phyloP scores from a whole-genome alignment of 2,797 vertebrate species.

The Falco biarmicus region DNA sequence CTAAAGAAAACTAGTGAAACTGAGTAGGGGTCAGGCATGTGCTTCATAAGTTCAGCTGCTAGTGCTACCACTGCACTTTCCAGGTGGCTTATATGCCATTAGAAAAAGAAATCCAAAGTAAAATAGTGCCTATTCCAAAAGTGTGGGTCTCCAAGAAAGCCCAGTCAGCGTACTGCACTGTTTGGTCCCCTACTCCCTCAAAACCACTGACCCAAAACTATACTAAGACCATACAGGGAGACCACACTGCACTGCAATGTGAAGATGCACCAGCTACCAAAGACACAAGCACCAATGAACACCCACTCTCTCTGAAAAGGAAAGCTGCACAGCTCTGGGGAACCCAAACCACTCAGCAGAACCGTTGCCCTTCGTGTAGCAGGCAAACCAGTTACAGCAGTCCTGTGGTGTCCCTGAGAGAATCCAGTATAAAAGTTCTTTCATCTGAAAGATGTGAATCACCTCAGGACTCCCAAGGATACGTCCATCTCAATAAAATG shows the following conservation, averaged over 20 bases:
- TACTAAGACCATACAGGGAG: background rate
- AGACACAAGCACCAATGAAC: background rate
- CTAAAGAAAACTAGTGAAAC: background rate
- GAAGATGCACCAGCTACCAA: background rate
- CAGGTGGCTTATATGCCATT: background rate
- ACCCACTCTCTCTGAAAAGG: background rate
- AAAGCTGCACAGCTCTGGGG: background rate
- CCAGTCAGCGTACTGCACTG: background rate
- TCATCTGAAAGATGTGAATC: background rate
- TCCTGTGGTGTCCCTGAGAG: background rate
- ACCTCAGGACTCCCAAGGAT: background rate
- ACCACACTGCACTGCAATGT: background rate
- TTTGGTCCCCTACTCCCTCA: background rate
- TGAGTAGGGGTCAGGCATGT: background rate
- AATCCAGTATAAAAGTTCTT: background rate
- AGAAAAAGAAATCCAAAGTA: background rate
- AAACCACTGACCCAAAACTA: background rate
- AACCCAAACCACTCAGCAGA: background rate
- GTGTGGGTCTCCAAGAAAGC: background rate
- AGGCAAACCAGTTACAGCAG: background rate
- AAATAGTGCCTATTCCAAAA: background rate
- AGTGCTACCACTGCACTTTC: background rate
- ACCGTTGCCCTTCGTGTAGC: background rate
- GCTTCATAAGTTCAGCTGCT: background rate
- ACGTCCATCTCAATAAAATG: fast-evolving